Percentiles rank a stretch among this genome's conserved stretches.
phyloP scores from a whole-genome alignment of 2,888 invertebrate species.

The Limnephilus lunatus region DNA sequence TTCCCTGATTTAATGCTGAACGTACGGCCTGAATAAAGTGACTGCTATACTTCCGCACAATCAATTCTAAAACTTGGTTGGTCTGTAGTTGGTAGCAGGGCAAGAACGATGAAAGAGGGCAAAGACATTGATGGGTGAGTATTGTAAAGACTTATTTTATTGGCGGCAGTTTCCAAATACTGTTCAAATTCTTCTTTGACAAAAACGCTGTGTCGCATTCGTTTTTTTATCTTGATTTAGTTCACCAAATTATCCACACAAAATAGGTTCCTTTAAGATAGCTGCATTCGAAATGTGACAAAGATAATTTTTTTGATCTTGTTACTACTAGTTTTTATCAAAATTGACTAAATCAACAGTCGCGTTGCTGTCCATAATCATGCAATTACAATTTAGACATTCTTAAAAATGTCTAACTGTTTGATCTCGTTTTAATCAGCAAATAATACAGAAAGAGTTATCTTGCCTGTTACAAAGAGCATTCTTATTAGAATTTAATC shows the following conservation, averaged over 20 bases:
- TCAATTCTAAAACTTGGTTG: neutral
- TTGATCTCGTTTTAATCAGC: conserved; percentile 21
- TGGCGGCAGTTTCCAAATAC: conserved; percentile 2
- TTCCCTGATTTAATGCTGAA: neutral
- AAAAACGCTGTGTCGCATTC: neutral
- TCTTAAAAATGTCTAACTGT: neutral
- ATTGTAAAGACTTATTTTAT: neutral
- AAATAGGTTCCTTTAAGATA: neutral
- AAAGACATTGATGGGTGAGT: conserved; percentile 2
- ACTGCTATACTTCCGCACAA: neutral
- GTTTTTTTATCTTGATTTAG: neutral
- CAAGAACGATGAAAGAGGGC: neutral
- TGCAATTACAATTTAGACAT: conserved; percentile 11
- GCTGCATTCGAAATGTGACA: neutral
- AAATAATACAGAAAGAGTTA: neutral
- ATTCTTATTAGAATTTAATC: neutral
- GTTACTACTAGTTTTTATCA: conserved; percentile 17
- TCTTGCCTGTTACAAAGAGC: neutral
- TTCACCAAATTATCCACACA: neutral
- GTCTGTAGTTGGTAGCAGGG: neutral
- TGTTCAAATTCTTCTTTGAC: neutral
- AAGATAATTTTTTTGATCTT: conserved; percentile 17
- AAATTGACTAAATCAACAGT: conserved; percentile 25
- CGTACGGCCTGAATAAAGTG: neutral
- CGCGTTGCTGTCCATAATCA: conserved; percentile 19